phyloP scores from a whole-genome alignment of 2,888 invertebrate genomes.

The Pachydiplax longipennis region DNA sequence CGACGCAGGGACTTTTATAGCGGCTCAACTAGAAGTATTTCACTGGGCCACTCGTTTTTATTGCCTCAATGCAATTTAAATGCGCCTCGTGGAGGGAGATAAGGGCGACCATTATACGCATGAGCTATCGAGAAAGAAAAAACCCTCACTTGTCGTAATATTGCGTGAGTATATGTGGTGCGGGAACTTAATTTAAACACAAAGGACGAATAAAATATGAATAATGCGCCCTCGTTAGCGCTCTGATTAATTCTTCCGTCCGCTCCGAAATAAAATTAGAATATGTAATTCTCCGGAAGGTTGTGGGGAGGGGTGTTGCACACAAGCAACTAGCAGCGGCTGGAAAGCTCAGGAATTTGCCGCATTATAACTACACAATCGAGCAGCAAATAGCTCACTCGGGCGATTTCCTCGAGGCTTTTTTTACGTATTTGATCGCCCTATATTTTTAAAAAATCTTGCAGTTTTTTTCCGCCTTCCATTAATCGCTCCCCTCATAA shows the following conservation, averaged over 20 bases:
- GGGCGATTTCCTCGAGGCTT: background rate
- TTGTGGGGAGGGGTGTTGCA: no score
- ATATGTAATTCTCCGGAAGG: no score
- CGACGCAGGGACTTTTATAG: background rate
- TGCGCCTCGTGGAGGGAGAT: background rate
- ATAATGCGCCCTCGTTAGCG: background rate
- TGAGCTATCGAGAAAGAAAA: background rate
- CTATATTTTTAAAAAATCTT: background rate
- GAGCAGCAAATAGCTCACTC: background rate
- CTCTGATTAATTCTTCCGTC: background rate
- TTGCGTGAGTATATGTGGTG: background rate
- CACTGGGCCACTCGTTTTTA: background rate
- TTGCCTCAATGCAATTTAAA: background rate
- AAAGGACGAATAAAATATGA: background rate
- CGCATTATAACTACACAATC: no score
- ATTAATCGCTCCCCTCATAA: background rate
- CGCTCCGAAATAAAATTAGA: no score
- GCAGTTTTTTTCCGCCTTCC: background rate
- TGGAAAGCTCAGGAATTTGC: no score
- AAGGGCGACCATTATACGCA: background rate
- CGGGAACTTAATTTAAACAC: background rate
- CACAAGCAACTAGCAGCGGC: no score
- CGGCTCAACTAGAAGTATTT: background rate
- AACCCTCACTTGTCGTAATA: background rate
- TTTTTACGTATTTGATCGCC: background rate